Evolutionary conservation across 2,888 invertebrate species (phyloP).

Genomic region (Ophion slaviceki): DNA sequence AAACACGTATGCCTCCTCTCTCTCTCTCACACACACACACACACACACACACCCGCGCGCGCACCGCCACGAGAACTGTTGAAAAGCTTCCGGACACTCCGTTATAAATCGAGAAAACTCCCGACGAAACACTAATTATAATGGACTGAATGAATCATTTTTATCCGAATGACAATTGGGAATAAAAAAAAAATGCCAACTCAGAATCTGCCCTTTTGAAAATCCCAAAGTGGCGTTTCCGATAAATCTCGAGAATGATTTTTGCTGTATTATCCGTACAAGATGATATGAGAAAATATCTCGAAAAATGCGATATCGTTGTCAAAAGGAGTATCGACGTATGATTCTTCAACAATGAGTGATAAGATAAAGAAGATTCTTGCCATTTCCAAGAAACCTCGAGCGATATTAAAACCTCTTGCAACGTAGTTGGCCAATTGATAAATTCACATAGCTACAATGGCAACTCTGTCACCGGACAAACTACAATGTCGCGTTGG

Average conservation of each 20-base stretch:
- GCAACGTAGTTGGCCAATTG: conserved; percentile 22
- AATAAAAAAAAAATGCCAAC: too few species aligned
- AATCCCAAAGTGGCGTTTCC: too few species aligned
- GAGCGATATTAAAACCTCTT: not conserved
- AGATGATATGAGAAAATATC: not conserved
- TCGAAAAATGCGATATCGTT: not conserved
- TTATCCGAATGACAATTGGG: too few species aligned
- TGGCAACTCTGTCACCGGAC: conserved; percentile 1
- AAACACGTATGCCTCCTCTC: not conserved
- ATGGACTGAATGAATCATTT: too few species aligned
- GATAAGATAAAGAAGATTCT: conserved; percentile 40
- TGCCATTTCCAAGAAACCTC: conserved; percentile 24
- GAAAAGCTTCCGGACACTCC: not conserved
- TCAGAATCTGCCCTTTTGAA: too few species aligned
- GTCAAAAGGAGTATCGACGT: not conserved
- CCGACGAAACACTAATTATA: too few species aligned
- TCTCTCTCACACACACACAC: not conserved
- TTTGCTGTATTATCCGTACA: not conserved
- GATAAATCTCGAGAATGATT: not conserved
- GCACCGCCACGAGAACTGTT: too few species aligned
- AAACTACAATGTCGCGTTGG: not conserved
- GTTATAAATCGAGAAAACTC: conserved; percentile 31
- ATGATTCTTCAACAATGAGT: not conserved
- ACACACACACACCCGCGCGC: not conserved
- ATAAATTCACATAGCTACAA: conserved; percentile 6